These are phyloP conservation scores for Sphenopsis melanotis DNA, from an alignment of 2,797 vertebrate species.

Conservation along the genomic window DNA sequence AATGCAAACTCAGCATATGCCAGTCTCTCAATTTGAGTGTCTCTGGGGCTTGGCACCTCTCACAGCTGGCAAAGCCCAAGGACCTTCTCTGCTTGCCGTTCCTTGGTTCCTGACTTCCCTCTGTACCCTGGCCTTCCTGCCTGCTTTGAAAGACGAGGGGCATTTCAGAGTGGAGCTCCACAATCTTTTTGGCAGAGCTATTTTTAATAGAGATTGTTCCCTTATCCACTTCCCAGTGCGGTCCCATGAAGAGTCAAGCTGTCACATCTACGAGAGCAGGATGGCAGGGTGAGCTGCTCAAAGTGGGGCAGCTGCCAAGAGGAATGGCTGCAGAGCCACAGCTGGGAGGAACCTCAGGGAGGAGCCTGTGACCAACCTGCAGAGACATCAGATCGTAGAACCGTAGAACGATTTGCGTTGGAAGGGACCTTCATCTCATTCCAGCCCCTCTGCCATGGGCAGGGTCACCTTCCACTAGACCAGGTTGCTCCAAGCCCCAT, in stretches of 20 bases:
- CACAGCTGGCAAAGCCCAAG: neutral
- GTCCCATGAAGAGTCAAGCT: neutral
- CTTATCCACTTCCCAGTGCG: neutral
- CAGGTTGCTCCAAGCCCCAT: neutral
- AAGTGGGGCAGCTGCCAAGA: neutral
- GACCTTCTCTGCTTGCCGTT: neutral
- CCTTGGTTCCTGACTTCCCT: neutral
- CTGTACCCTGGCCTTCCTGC: neutral
- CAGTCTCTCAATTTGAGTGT: neutral
- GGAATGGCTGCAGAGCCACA: neutral
- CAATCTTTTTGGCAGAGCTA: neutral
- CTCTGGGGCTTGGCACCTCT: neutral
- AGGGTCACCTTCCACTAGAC: neutral
- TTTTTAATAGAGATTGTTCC: neutral
- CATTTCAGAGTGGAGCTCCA: neutral
- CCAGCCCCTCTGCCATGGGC: neutral
- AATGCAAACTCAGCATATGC: neutral
- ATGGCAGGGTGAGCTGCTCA: neutral
- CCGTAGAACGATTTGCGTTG: accelerated
- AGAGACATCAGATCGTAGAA: neutral
- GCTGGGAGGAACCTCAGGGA: neutral
- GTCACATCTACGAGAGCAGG: neutral
- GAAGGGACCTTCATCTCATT: neutral
- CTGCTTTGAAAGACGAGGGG: neutral
- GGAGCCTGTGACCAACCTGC: neutral